Evolutionary conservation across 2,888 invertebrate species (phyloP), one percentile per base, ranked within the genome.

Genomic region (Amitus sp.): DNA sequence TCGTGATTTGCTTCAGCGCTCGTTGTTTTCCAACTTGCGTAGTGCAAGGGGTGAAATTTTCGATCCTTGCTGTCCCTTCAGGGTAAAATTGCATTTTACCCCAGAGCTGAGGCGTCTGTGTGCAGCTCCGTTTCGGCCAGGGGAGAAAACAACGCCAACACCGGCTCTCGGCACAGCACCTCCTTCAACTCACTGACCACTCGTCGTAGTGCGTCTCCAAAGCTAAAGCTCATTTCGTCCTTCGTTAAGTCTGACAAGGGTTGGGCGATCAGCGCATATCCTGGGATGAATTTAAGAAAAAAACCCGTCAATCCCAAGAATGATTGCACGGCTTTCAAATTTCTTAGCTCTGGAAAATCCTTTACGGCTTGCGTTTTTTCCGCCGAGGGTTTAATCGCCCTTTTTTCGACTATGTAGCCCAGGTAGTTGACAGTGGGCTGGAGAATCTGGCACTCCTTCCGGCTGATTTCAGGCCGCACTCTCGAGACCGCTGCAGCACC

Each of bases 221-320:
- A 51, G 12, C 20, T 33, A 19, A 43, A 43, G n/a, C 43, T 6
- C 10, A 40, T 17, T 13, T 2, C 19, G 1, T 23, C 10, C 28
- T 13, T 51, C n/a, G 43, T 43, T 10, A 53, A 33, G 34, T 54
- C 42, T 1, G 54, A 47, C 23, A 47, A 17, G 10, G 54, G 54
- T 34, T 47, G 27, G 2, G 47, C 54, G 13, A 28, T 34, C n/a
- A n/a, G 17, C 1, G 40, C 30, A 33, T 62, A 69, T 10, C 45
- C 47, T 7, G 58, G 55, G 3, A 68, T 57, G 34, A 68, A 68
- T 53, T 67, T 67, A 0, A 58, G 39, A 18, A 68, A 66, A 48
- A 64, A 66, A 6, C 68, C 68, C 5, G 62, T 51, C 9, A 66
- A 34, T 2, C 65, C 67, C 30, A 68, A 47, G 52, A 69, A 69